Conservation (phyloP, 2,888 invertebrate genomes). For the Folsomia manolachei region DNA sequence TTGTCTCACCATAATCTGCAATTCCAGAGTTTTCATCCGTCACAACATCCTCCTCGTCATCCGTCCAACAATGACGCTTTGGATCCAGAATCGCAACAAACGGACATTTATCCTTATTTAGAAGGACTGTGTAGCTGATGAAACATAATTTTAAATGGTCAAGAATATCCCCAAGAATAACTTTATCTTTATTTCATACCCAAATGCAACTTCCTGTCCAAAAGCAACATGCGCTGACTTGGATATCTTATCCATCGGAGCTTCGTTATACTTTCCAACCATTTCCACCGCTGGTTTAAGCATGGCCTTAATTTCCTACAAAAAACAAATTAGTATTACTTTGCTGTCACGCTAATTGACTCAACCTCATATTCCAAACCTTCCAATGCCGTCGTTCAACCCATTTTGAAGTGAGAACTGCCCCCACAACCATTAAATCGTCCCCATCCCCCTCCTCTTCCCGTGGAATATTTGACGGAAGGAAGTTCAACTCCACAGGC, state of each 20-base stretch:
- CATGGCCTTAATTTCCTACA: conserved; percentile 44
- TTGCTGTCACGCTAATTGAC: not conserved
- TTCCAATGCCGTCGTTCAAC: conserved; percentile 43
- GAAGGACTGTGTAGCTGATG: conserved; percentile 31
- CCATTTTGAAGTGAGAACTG: conserved; percentile 44
- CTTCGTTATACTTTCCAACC: conserved; percentile 35
- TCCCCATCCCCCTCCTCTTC: too few species aligned
- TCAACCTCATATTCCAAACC: conserved; percentile 23
- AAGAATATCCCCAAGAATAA: not conserved
- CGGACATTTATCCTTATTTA: conserved; percentile 32
- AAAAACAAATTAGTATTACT: not conserved
- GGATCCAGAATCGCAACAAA: conserved; percentile 37
- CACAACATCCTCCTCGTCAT: conserved; percentile 41
- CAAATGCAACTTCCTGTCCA: conserved; percentile 38
- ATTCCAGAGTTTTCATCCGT: conserved; percentile 19
- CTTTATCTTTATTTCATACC: conserved; percentile 23
- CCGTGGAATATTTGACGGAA: conserved; percentile 3
- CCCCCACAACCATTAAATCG: conserved; percentile 19
- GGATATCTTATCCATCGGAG: conserved; percentile 24
- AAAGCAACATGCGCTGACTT: conserved; percentile 33
- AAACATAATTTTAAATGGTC: not conserved
- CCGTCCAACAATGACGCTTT: conserved; percentile 41
- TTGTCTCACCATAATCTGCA: conserved; percentile 38
- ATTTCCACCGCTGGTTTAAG: conserved; percentile 45
- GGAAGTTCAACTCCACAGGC: conserved; percentile 43